Conservation (phyloP, 2,797 vertebrate species). For the Meda fulgida region DNA sequence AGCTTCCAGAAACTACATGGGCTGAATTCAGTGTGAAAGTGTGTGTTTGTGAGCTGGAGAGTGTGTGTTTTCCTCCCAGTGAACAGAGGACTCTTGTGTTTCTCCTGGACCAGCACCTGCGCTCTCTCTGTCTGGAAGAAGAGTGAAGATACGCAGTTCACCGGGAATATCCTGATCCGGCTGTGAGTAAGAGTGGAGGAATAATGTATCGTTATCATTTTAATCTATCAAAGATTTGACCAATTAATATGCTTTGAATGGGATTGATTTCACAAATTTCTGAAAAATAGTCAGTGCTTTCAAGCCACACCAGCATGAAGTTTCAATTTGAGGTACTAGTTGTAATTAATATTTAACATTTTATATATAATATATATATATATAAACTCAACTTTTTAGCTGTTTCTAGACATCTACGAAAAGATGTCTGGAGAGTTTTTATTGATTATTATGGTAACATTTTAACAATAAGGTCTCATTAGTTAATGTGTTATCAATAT, state of each 20-base stretch:
- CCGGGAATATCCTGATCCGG: neutral
- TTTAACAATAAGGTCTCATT: too few relatives aligned
- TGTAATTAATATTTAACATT: too few relatives aligned
- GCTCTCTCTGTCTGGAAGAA: neutral
- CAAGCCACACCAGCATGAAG: too few relatives aligned
- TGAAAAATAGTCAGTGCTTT: neutral
- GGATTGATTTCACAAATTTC: neutral
- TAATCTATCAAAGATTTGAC: neutral
- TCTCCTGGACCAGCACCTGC: neutral
- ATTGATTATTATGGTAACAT: too few relatives aligned
- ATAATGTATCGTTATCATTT: neutral
- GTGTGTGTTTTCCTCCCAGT: neutral
- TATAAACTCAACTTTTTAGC: too few relatives aligned
- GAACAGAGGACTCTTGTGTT: slow-evolving; percentile 29
- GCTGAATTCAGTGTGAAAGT: neutral
- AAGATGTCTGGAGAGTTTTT: too few relatives aligned
- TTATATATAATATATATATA: too few relatives aligned
- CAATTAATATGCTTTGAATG: neutral
- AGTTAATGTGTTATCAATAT: too few relatives aligned
- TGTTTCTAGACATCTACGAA: too few relatives aligned
- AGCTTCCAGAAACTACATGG: neutral
- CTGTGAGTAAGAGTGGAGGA: neutral
- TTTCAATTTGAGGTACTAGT: too few relatives aligned
- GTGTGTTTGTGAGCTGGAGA: neutral
- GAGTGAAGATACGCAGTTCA: neutral